A percentile compares a stretch with the other conserved stretches of the same genome.
These are phyloP conservation scores for Stegodyphus mimosarum DNA, from an alignment of 1,140 invertebrate genomes.

Conservation along the genomic window DNA sequence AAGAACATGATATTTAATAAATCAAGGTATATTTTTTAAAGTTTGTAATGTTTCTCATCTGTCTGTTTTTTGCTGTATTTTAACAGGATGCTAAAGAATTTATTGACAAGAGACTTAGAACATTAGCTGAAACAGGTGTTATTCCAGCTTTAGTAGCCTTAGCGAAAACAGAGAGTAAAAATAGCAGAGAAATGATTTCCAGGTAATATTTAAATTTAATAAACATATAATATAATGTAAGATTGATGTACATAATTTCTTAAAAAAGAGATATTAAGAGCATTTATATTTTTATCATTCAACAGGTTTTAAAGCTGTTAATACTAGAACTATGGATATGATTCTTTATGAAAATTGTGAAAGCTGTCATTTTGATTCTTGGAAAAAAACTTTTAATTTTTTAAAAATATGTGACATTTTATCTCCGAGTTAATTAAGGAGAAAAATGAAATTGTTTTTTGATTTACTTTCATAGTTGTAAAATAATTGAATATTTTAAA, in stretches of 20 bases:
- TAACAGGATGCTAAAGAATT: conserved; percentile 87
- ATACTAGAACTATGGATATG: not conserved
- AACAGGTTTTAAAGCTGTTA: not conserved
- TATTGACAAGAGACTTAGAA: conserved; percentile 82
- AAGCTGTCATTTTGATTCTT: not conserved
- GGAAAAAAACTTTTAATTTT: not conserved
- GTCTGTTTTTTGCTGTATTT: not conserved
- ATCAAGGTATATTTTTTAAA: no score
- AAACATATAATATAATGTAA: no score
- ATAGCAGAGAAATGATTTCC: conserved; percentile 88
- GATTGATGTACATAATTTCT: no score
- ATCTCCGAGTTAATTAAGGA: no score
- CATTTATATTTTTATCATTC: no score
- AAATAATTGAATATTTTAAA: no score
- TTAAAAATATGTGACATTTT: no score
- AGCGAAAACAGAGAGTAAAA: conserved; percentile 91
- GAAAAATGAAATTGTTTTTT: no score
- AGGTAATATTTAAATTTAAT: conserved; percentile 64
- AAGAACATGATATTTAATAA: no score
- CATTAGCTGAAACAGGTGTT: conserved; percentile 86
- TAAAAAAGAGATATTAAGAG: no score
- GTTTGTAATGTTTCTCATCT: no score
- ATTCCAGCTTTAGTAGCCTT: conserved; percentile 89
- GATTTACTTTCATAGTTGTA: no score
- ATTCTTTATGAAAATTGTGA: not conserved